Percentiles rank a stretch among this genome's conserved stretches.
phyloP scores from a whole-genome alignment of 2,113 vertebrate genomes.

The Archocentrus centrarchus region DNA sequence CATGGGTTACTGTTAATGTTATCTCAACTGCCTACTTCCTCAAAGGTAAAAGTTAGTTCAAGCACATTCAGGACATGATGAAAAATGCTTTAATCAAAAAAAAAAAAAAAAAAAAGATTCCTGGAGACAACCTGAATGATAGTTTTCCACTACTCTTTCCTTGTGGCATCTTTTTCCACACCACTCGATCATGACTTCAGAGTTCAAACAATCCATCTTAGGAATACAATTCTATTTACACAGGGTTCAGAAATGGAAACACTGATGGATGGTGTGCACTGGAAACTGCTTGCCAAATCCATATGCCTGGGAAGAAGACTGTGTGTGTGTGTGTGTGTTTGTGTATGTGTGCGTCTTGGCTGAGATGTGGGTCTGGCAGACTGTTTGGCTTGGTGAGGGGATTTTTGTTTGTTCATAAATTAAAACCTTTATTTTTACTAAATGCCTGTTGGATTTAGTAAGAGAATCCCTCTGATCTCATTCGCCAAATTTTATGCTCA shows the following conservation, averaged over 20 bases:
- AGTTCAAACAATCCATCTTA: neutral
- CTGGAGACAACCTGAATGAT: neutral
- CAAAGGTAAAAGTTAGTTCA: neutral
- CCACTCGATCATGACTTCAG: neutral
- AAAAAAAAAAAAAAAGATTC: neutral
- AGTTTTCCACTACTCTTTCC: neutral
- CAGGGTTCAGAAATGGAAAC: constrained; percentile 14
- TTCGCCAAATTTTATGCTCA: neutral
- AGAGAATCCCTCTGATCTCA: constrained; percentile 24
- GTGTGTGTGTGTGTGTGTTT: neutral
- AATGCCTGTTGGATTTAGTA: neutral
- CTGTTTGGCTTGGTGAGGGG: neutral
- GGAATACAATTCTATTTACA: constrained; percentile 15
- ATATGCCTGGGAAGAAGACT: neutral
- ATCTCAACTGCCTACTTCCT: neutral
- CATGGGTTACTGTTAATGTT: neutral
- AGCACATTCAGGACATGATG: neutral
- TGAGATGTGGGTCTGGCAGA: neutral
- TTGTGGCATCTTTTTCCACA: neutral
- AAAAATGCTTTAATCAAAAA: neutral
- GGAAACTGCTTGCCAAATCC: neutral
- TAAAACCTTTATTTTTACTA: neutral
- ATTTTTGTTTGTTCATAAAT: neutral
- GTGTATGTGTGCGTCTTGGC: neutral
- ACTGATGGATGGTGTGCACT: neutral